Percentiles rank a stretch among this genome's conserved stretches.
phyloP scores from a whole-genome alignment of 2,797 vertebrate genomes.

The Pangasius mekongensis region DNA sequence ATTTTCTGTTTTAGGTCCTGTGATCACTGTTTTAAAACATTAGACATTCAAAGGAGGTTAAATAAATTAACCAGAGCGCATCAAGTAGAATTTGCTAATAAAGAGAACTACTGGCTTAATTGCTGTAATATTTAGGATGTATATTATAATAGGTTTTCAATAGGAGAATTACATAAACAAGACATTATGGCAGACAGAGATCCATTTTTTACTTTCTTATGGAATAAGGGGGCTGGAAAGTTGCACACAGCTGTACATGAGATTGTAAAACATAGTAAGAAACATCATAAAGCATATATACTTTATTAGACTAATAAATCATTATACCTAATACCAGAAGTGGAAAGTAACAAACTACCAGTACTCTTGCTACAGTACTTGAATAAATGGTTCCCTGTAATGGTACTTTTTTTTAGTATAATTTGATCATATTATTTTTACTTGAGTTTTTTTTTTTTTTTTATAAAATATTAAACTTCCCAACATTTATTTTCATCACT shows the following conservation, averaged over 20 bases:
- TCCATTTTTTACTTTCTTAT: background rate
- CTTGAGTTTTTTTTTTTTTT: background rate
- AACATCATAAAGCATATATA: background rate
- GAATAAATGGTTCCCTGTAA: background rate
- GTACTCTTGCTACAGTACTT: background rate
- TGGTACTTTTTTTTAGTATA: background rate
- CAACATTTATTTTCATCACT: background rate
- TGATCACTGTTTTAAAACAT: background rate
- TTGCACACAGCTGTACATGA: background rate
- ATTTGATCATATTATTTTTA: background rate
- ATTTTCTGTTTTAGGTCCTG: background rate
- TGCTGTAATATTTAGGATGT: background rate
- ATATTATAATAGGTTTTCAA: background rate
- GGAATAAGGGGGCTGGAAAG: background rate
- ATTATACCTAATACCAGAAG: background rate
- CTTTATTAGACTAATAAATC: background rate
- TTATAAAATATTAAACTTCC: background rate
- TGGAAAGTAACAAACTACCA: background rate
- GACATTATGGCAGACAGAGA: background rate
- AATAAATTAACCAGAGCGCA: background rate
- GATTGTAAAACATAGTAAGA: background rate
- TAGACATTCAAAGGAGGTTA: background rate
- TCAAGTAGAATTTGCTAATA: background rate
- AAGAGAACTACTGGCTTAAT: background rate
- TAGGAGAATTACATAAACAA: no score